Evolutionary conservation across 2,888 invertebrate genomes (phyloP), one percentile per base, ranked within the genome.

Genomic region (Noctua pronuba): DNA sequence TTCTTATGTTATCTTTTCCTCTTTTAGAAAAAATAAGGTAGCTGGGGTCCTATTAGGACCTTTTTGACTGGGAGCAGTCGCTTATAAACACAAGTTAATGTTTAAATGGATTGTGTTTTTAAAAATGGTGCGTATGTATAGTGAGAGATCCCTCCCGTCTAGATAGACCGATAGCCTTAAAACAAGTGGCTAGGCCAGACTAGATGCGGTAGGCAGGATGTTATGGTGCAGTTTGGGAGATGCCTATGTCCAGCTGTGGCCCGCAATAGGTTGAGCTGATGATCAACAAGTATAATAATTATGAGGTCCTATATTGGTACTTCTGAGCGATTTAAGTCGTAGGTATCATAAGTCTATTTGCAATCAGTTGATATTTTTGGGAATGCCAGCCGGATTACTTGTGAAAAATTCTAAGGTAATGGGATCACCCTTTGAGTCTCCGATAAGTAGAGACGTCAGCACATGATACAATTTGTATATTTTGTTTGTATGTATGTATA

Each of bases 11-110:
- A 46, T 35, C 18, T 65, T 55, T 58, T 65, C 16, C 55, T 21
- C 21, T 18, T 74, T 64, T 31, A 46, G 7, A 65, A 65, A 21
- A 81, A 6, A 35, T n/a, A 78, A 55, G n/a, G 16, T 16, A 44
- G 35, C 11, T 44, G 18, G 24, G 21, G 44, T 31, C 21, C n/a
- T 41, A 38, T 62, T 41, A 8, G 7, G 31, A 21, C 16, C 13
- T 62, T 76, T 75, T 31, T 38, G 28, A 21, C 28, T 60, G 8
- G 5, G 8, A 28, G 16, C 31, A 44, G n/a, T 65, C n/a, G 31
- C 8, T 10, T 21, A 21, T 49, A 52, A 38, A 73, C 46, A 7
- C 24, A 68, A 73, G 28, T 24, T 35, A 62, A 28, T 28, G 28
- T 28, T 58, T 24, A 24, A 62, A 24, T 35, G 11, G 5, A 24